These are phyloP conservation scores for Sipunculus nudus DNA, from an alignment of 2,888 invertebrate species.

Conservation along the genomic window DNA sequence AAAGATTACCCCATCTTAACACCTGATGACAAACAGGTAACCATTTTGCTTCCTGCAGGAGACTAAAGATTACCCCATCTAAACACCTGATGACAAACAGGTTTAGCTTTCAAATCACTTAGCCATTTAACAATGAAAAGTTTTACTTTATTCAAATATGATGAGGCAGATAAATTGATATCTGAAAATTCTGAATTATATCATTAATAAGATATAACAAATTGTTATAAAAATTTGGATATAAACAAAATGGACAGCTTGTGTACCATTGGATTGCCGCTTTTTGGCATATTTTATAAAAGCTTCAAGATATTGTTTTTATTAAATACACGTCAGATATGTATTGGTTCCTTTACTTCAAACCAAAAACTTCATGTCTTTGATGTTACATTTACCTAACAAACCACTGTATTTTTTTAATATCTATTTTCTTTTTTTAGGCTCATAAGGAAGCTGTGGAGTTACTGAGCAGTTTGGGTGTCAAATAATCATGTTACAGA, in stretches of 20 bases:
- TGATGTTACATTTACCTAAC: too few species aligned
- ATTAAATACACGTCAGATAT: not conserved
- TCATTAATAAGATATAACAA: too few species aligned
- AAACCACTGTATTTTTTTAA: not conserved
- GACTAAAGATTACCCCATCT: slow-evolving; percentile 74
- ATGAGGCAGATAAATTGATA: too few species aligned
- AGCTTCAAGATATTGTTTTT: not conserved
- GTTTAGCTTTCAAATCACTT: not conserved
- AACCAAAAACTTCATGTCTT: too few species aligned
- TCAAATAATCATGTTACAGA: too few species aligned
- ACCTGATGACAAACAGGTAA: slow-evolving; percentile 73
- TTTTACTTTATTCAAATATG: slow-evolving; percentile 1
- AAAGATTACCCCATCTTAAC: slow-evolving; percentile 74
- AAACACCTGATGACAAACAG: slow-evolving; percentile 64
- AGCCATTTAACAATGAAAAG: not conserved
- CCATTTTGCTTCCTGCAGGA: slow-evolving; percentile 51
- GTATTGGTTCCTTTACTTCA: not conserved
- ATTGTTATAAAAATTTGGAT: too few species aligned
- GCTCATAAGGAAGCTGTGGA: slow-evolving; percentile 48
- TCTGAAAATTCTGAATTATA: too few species aligned
- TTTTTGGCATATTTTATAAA: too few species aligned
- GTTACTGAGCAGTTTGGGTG: slow-evolving; percentile 42
- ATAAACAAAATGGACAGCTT: too few species aligned
- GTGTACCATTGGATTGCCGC: too few species aligned
- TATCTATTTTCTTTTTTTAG: slow-evolving; percentile 28